Evolutionary conservation across 2,797 vertebrate species (phyloP), one percentile per base, ranked within the genome.

Genomic region (Aotus griseimembra): DNA sequence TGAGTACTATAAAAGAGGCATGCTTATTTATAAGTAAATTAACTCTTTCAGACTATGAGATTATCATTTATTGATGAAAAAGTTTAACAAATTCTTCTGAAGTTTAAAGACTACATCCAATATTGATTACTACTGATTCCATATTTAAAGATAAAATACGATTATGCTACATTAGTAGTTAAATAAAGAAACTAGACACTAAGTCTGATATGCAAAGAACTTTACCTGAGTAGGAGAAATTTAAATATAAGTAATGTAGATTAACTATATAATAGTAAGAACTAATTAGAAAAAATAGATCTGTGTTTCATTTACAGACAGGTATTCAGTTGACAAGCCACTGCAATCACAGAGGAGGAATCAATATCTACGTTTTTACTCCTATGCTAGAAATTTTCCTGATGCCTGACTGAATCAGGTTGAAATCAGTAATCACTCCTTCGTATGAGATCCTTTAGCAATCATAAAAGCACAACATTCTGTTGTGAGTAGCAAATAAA

Each of bases 391-490:
- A 92, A 89, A 70, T 73, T 77, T 73, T 89, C 50, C 39, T 79
- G 52, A 88, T 50, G 33, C 20, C 55, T 79, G 20, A 39, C 44
- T 88, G 20, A 90, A 93, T 77, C 7, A 46, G 22, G 33, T 7
- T 91, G n/a, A 87, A 90, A 87, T 64, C 64, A 90, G 20, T 12
- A 50, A 94, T 44, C 55, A 76, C 12, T 57, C 33, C 41, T 57
- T 80, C 26, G 46, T 88, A 57, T 36, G 36, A 90, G 41, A 86
- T 76, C 13, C 24, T 52, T 72, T 85, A 75, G 46, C 55, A 96
- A 70, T 50, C 64, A 93, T 58, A 93, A 95, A 92, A 75, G 73
- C 41, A 76, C 39, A 96, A 46, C 22, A 57, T 80, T 77, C 58
- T 88, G 61, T 19, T 33, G 7, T 28, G 20, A 73, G 20, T 67